phyloP scores from a whole-genome alignment of 1,140 invertebrate species.

The Penaeus japonicus region DNA sequence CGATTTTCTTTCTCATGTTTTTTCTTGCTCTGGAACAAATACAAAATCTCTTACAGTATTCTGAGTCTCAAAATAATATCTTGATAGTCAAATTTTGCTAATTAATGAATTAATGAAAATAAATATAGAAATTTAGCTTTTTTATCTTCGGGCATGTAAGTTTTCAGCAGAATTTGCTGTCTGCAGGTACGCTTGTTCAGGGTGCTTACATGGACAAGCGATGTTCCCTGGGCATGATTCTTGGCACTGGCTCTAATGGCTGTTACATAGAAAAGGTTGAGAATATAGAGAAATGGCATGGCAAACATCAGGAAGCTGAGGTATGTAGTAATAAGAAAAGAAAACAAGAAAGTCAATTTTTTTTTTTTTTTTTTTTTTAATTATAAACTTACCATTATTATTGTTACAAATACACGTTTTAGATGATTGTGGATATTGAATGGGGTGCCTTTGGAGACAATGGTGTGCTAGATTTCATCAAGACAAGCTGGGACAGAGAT shows the following conservation, averaged over 20 bases:
- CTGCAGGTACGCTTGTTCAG: conserved; percentile 69
- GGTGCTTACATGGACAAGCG: conserved; percentile 69
- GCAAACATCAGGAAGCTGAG: conserved; percentile 67
- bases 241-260: conserved; percentile 80
- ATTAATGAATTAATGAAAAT: no score
- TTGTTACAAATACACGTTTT: neutral
- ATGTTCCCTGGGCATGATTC: conserved; percentile 70
- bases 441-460: conserved; percentile 88
- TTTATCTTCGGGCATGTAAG: neutral
- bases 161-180: neutral
- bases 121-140: neutral
- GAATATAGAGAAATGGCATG: conserved; percentile 71
- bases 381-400: neutral
- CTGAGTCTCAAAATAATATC: no score
- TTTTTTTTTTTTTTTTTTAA: neutral
- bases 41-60: no score
- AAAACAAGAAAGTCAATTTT: neutral
- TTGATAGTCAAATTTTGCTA: no score
- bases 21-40: no score
- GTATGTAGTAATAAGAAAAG: conserved; percentile 59
- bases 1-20: no score
- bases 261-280: conserved; percentile 79
- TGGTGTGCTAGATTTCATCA: conserved; percentile 78
- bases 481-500: conserved; percentile 75
- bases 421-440: conserved; percentile 83